phyloP scores from a whole-genome alignment of 2,797 vertebrate species.

The Paguma larvata region DNA sequence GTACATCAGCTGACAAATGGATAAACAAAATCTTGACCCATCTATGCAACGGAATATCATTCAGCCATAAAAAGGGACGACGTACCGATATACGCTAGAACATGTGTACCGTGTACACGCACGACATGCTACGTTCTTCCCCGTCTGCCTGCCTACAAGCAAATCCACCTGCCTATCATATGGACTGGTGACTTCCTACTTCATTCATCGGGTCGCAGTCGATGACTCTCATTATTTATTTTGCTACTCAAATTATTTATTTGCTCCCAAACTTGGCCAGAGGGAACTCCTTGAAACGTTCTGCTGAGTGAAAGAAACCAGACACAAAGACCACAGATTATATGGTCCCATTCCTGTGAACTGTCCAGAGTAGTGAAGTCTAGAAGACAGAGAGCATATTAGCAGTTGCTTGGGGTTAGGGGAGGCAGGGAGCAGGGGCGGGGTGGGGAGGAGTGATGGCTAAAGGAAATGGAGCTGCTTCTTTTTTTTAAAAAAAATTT shows the following conservation, averaged over 20 bases:
- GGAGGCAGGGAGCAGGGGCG: background rate
- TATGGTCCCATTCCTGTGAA: background rate
- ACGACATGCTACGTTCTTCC: background rate
- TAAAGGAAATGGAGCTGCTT: background rate
- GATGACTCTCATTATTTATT: slow-evolving; percentile 15
- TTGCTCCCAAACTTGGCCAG: background rate
- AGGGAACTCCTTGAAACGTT: background rate
- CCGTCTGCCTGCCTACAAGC: background rate
- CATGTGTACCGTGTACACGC: background rate
- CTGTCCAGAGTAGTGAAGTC: background rate
- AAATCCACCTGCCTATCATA: background rate
- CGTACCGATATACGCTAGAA: background rate
- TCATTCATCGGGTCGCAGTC: background rate
- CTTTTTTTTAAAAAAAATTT: too few relatives aligned
- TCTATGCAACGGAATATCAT: background rate
- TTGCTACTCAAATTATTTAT: background rate
- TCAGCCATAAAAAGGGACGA: background rate
- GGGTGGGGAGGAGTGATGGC: background rate
- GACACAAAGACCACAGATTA: background rate
- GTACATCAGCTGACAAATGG: background rate
- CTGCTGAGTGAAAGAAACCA: slow-evolving; percentile 4
- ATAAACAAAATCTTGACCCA: background rate
- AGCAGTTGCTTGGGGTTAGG: background rate
- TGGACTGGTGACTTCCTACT: background rate
- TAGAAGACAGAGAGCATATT: background rate